These are phyloP conservation scores for Ctenicera cuprea DNA, from an alignment of 2,888 invertebrate species.

Conservation along the genomic window DNA sequence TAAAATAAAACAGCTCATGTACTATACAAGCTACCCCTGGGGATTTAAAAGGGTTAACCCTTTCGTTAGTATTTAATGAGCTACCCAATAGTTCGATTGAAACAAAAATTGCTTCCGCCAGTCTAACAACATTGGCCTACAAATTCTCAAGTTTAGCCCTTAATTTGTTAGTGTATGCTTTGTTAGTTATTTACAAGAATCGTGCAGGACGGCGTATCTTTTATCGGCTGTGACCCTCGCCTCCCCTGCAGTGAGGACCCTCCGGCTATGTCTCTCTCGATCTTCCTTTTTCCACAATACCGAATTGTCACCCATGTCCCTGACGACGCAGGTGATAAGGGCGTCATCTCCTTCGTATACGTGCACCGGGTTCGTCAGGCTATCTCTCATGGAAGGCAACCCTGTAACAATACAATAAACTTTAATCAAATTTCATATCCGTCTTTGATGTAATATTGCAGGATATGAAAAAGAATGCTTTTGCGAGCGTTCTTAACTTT, in stretches of 20 bases:
- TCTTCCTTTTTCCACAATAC: slow-evolving; percentile 86
- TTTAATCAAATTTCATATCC: slow-evolving; percentile 29
- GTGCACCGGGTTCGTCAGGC: slow-evolving; percentile 74
- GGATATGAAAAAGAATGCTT: background rate
- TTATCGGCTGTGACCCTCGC: slow-evolving; percentile 85
- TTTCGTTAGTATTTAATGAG: background rate
- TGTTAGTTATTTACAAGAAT: slow-evolving; percentile 78
- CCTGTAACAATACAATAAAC: slow-evolving; percentile 64
- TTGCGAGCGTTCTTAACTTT: background rate
- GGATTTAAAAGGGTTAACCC: background rate
- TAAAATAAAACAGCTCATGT: too few relatives aligned
- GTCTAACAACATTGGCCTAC: background rate
- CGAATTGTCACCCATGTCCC: slow-evolving; percentile 81
- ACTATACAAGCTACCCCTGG: too few relatives aligned
- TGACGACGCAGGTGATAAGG: slow-evolving; percentile 86
- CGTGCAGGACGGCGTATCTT: slow-evolving; percentile 84
- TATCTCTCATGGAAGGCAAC: slow-evolving; percentile 73
- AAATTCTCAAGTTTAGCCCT: slow-evolving; percentile 7
- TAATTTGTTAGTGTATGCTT: background rate
- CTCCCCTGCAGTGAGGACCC: slow-evolving; percentile 84
- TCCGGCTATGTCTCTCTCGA: slow-evolving; percentile 74
- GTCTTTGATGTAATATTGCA: slow-evolving; percentile 3
- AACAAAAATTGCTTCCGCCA: slow-evolving; percentile 2
- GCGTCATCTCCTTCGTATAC: slow-evolving; percentile 86
- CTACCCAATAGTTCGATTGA: background rate